These are phyloP conservation scores for Mamestra configurata DNA, from an alignment of 1,140 invertebrate species.

Conservation along the genomic window DNA sequence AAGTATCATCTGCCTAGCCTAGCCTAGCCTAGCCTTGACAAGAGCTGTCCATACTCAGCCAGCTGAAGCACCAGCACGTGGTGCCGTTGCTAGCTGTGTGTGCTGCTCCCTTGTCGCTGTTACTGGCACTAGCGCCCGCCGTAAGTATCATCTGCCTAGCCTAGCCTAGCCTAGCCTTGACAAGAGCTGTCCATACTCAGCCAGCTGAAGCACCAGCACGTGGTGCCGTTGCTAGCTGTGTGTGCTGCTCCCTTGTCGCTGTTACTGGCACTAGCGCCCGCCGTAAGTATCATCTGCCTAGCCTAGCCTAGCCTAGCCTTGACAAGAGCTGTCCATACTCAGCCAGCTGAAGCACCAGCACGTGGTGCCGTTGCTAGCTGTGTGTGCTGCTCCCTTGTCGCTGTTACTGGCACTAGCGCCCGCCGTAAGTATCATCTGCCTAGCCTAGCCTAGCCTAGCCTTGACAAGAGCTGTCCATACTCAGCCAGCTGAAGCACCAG, in stretches of 20 bases:
- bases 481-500: slow-evolving; percentile 88
- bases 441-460: too few species aligned
- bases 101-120: slow-evolving; percentile 95
- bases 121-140: slow-evolving; percentile 96
- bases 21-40: too few species aligned
- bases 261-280: slow-evolving; percentile 96
- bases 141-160: slow-evolving; percentile 60
- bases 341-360: slow-evolving; percentile 97
- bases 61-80: slow-evolving; percentile 93
- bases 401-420: slow-evolving; percentile 97
- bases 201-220: slow-evolving; percentile 91
- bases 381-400: slow-evolving; percentile 96
- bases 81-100: slow-evolving; percentile 97
- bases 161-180: too few species aligned
- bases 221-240: slow-evolving; percentile 97
- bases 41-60: slow-evolving; percentile 96
- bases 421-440: slow-evolving; percentile 65
- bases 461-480: not conserved
- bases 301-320: too few species aligned
- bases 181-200: slow-evolving; percentile 96
- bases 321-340: slow-evolving; percentile 97
- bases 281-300: slow-evolving; percentile 66
- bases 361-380: slow-evolving; percentile 97
- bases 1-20: too few species aligned
- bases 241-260: slow-evolving; percentile 96